These are phyloP conservation scores for Zaprionus kolodkinae DNA, from an alignment of 1,140 invertebrate species.

Conservation along the genomic window DNA sequence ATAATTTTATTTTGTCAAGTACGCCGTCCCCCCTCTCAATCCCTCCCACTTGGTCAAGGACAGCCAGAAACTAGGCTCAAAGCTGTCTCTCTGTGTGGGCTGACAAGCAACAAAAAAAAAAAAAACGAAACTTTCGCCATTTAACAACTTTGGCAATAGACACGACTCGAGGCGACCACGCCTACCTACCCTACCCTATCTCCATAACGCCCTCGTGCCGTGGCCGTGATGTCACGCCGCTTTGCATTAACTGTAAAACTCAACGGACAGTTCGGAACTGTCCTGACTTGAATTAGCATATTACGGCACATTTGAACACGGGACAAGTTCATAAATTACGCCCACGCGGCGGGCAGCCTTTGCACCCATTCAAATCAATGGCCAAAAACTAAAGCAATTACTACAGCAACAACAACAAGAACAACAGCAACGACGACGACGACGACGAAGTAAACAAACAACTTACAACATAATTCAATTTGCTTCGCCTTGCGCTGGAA, in stretches of 20 bases:
- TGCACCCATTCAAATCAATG: constrained; percentile 52
- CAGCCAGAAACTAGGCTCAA: constrained; percentile 22
- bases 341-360: constrained; percentile 35
- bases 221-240: constrained; percentile 39
- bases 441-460: constrained; percentile 40
- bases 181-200: no score
- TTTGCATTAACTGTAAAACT: constrained; percentile 23
- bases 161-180: constrained; percentile 4
- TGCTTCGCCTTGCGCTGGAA: constrained; percentile 11
- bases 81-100: constrained; percentile 19
- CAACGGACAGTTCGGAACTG: constrained; percentile 16
- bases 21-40: background rate
- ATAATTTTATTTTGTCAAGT: constrained; percentile 49
- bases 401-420: constrained; percentile 37
- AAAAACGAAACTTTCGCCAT: constrained; percentile 28
- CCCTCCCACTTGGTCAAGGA: constrained; percentile 15
- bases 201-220: background rate
- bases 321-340: constrained; percentile 61
- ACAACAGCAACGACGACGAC: constrained; percentile 29
- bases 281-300: constrained; percentile 35
- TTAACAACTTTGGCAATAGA: constrained; percentile 46
- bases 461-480: constrained; percentile 70
- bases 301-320: constrained; percentile 28
- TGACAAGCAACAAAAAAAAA: background rate
- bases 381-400: constrained; percentile 67